Percentiles rank a stretch among this genome's conserved stretches.
phyloP scores from a whole-genome alignment of 1,140 invertebrate species.

The Oryctes rhinoceros region DNA sequence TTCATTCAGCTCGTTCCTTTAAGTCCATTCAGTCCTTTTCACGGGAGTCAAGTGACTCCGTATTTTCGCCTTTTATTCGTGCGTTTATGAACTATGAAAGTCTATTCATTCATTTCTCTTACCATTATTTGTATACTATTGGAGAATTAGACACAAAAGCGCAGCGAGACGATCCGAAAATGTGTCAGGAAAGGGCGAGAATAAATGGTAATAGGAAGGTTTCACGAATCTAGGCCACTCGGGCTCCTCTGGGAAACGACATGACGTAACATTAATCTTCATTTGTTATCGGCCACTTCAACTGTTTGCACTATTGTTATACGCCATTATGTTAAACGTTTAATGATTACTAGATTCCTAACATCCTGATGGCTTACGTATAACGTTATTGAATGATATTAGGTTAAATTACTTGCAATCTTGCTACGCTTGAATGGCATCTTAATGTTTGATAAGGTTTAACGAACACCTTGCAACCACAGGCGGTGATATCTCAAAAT shows the following conservation, averaged over 20 bases:
- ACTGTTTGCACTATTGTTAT: slow-evolving; percentile 54
- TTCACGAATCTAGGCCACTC: not conserved
- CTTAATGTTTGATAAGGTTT: no score
- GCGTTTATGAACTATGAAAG: not conserved
- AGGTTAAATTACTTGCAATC: no score
- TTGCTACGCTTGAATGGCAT: no score
- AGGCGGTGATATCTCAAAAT: no score
- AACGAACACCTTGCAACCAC: no score
- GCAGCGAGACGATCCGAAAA: slow-evolving; percentile 2
- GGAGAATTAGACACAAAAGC: not conserved
- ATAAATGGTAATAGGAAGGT: slow-evolving; percentile 15
- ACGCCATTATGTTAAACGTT: slow-evolving; percentile 33
- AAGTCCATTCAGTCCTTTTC: not conserved
- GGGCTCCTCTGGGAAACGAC: slow-evolving; percentile 49
- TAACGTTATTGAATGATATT: no score
- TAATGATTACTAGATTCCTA: slow-evolving; percentile 22
- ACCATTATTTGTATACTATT: slow-evolving; percentile 4
- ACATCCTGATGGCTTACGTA: no score
- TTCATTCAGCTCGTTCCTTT: not conserved
- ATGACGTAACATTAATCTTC: slow-evolving; percentile 55
- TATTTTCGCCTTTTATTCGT: not conserved
- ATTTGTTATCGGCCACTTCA: slow-evolving; percentile 58
- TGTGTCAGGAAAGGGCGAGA: not conserved
- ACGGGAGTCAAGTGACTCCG: not conserved
- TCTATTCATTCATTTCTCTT: slow-evolving; percentile 15